A percentile compares a stretch with the other conserved stretches of the same genome.
Evolutionary conservation across 2,797 vertebrate genomes (phyloP).

Genomic region (Rhinoraja longicauda): DNA sequence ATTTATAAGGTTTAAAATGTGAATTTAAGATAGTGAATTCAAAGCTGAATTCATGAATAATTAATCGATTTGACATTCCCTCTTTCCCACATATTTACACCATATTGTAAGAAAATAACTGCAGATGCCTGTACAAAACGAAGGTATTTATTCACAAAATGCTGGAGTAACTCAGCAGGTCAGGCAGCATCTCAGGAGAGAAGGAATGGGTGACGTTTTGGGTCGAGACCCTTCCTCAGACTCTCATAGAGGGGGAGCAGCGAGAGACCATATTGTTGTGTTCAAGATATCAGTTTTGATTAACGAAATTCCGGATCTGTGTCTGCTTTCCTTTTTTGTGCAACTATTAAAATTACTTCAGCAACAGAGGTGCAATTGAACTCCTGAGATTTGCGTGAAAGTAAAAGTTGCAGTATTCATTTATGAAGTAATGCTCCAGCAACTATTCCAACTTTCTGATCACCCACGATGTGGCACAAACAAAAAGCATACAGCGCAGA

Average conservation of each 20-base stretch:
- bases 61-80: constrained; percentile 25
- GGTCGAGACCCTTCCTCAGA: too few species aligned
- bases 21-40: too few species aligned
- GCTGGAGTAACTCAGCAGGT: too few species aligned
- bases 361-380: not conserved
- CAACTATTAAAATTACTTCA: not conserved
- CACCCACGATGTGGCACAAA: not conserved
- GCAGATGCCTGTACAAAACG: too few species aligned
- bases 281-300: constrained; percentile 14
- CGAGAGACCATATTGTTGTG: constrained; percentile 8
- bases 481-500: not conserved
- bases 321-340: not conserved
- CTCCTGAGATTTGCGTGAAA: not conserved
- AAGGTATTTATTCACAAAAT: too few species aligned
- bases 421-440: not conserved
- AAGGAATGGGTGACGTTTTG: too few species aligned
- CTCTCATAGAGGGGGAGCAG: too few species aligned
- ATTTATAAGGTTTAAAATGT: too few species aligned
- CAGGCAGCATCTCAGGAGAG: too few species aligned
- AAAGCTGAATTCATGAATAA: constrained; percentile 22
- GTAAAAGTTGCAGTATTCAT: not conserved
- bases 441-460: not conserved
- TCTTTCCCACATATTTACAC: not conserved
- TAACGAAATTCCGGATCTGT: not conserved
- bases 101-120: too few species aligned